phyloP scores from a whole-genome alignment of 2,797 vertebrate genomes.

The Numenius phaeopus region DNA sequence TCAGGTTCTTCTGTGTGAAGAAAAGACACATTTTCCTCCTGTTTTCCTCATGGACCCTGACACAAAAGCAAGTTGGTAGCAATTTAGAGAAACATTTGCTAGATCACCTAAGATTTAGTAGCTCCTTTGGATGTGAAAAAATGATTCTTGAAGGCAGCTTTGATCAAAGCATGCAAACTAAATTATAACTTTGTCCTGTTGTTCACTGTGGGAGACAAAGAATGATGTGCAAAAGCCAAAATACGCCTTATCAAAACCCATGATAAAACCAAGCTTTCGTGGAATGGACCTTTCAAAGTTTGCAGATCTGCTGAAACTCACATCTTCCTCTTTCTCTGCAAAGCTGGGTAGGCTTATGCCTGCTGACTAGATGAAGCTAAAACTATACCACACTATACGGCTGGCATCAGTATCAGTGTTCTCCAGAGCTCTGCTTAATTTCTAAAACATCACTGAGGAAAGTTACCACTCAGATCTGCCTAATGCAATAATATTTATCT shows the following conservation, averaged over 20 bases:
- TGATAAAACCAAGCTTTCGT: neutral
- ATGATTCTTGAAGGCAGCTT: neutral
- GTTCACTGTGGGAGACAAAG: neutral
- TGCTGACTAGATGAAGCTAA: neutral
- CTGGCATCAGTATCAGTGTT: neutral
- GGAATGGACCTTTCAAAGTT: neutral
- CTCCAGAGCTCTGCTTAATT: neutral
- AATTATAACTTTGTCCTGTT: neutral
- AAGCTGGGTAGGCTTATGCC: neutral
- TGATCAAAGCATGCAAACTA: neutral
- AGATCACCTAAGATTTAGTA: neutral
- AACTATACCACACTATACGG: neutral
- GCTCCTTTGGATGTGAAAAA: neutral
- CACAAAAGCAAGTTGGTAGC: neutral
- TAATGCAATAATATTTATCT: conserved; percentile 1
- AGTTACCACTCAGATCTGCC: neutral
- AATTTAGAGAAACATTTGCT: neutral
- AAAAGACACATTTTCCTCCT: neutral
- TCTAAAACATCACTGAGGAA: neutral
- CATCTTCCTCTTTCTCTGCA: neutral
- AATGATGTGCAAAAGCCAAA: neutral
- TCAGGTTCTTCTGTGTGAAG: neutral
- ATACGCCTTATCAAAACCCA: neutral
- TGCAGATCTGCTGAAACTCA: neutral
- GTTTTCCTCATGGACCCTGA: neutral